Base-by-base conservation (phyloP, 2,113 vertebrate species). In the Chloropsis hardwickii region DNA sequence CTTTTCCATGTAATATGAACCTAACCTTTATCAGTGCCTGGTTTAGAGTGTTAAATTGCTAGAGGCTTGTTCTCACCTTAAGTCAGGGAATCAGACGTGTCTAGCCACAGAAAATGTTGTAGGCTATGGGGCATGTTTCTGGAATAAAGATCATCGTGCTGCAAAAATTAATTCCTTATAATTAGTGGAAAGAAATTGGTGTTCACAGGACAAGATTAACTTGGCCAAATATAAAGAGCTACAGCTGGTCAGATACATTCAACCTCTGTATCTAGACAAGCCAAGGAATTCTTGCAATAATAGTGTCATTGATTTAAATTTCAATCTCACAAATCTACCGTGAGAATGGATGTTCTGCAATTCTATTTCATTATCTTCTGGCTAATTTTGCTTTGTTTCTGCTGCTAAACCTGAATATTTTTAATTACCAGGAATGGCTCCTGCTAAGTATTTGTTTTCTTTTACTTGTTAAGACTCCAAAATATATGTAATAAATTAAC, bases 371-470 rank as follows among this genome's bases (percentile, higher is more conserved):
- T 93, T 95, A 51, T 88, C 78, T 85, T 85, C 66, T 77, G 35
- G 45, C 4, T 80, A 92, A 93, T 91, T 92, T 93, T 85, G 18
- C 73, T 19, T 90, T 90, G 10, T 62, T 90, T 94, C 58, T 91
- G 27, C 47, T 87, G 35, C 62, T 91, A 88, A 91, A 86, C 31
- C 13, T 44, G 45, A 85, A 69, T 23, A 33, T 35, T 81, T 84
- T 82, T 72, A 90, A 94, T 82, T 33, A 70, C 6, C 12, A 69
- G 58, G 14, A 66, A 73, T 86, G 57, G 9, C 10, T 92, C 17
- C 37, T 62, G 21, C 4, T 50, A 76, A 87, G 37, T 33, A 57
- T 67, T 92, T 87, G 23, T 14, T 84, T 86, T 56, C 8, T 21
- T 90, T 87, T 28, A 42, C 20, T 88, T 48, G 19, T 74, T 69